Evolutionary conservation across 1,140 invertebrate genomes (phyloP).

Genomic region (Drosophila funebris): DNA sequence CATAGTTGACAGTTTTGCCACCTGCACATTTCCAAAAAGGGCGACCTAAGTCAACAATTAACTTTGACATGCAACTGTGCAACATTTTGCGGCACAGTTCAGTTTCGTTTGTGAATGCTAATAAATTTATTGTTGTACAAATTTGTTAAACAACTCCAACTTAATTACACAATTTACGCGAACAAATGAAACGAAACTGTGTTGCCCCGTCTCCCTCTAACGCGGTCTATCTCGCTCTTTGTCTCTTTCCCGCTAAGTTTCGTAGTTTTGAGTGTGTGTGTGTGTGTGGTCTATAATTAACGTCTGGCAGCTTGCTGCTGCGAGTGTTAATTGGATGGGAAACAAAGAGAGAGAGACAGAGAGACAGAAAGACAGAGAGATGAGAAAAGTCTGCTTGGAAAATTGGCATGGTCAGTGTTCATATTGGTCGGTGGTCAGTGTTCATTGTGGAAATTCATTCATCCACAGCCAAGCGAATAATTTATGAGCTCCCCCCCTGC

Average conservation of each 20-base stretch:
- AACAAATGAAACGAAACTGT: conserved; percentile 59
- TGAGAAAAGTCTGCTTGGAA: conserved; percentile 8
- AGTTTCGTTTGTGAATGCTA: conserved; percentile 31
- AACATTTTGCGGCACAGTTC: conserved; percentile 13
- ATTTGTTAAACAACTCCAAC: conserved; percentile 75
- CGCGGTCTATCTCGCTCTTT: background rate
- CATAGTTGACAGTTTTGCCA: conserved; percentile 44
- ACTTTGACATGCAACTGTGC: conserved; percentile 67
- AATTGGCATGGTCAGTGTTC: conserved; percentile 19
- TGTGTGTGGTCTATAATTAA: conserved; percentile 58
- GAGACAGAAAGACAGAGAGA: background rate
- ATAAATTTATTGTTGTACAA: conserved; percentile 76
- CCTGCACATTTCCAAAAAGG: conserved; percentile 21
- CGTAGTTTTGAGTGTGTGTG: background rate
- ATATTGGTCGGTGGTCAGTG: background rate
- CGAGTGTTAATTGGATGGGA: conserved; percentile 58
- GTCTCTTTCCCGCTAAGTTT: background rate
- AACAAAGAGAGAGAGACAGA: background rate
- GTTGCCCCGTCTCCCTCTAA: background rate
- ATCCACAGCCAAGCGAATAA: conserved; percentile 7
- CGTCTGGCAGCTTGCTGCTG: conserved; percentile 47
- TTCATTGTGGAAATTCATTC: conserved; percentile 5
- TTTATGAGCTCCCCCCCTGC: background rate
- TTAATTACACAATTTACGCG: conserved; percentile 69
- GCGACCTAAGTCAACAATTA: conserved; percentile 61